Conservation (phyloP, 2,797 vertebrate genomes). For the Phyllotis vaccarum region DNA sequence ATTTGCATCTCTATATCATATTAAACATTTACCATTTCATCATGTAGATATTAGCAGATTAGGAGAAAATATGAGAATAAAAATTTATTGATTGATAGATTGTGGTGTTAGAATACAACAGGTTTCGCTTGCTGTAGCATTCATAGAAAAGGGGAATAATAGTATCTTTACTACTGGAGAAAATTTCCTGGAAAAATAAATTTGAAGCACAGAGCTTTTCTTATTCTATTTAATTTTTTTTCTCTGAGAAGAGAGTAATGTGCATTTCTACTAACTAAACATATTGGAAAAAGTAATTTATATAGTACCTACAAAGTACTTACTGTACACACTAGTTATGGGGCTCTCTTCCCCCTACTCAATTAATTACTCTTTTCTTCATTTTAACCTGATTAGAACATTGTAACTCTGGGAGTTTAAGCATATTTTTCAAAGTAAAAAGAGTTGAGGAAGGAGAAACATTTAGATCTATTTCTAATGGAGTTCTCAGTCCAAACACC, state of each 20-base stretch:
- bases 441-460: not conserved
- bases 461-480: constrained; percentile 2
- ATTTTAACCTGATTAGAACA: constrained; percentile 43
- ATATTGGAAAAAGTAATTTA: not conserved
- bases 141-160: not conserved
- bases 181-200: not conserved
- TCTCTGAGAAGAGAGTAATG: not conserved
- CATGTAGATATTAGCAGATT: not conserved
- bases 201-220: constrained; percentile 5
- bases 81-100: not conserved
- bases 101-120: not conserved
- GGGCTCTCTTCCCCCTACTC: not conserved
- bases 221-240: no score
- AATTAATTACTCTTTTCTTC: not conserved
- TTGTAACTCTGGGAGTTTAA: constrained; percentile 1
- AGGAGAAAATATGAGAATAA: constrained; percentile 31
- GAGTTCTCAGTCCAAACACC: not conserved
- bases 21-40: not conserved
- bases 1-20: not conserved
- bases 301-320: not conserved
- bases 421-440: not conserved
- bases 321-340: not conserved
- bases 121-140: not conserved
- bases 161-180: not conserved
- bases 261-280: not conserved